Conservation (phyloP, 2,888 invertebrate genomes). For the Endotricha flammealis region DNA sequence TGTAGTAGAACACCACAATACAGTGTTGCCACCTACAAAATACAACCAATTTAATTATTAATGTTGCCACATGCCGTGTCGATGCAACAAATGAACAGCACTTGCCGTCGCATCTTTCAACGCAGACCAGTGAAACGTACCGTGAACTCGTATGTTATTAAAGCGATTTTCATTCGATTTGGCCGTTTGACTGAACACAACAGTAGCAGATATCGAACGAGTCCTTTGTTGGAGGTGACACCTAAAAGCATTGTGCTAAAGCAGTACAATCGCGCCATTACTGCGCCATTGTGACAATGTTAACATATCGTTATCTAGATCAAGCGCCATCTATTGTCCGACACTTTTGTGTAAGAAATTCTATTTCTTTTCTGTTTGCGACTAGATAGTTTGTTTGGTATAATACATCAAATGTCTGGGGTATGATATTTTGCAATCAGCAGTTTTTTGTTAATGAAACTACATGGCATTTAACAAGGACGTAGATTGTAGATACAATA, state of each 20-base stretch:
- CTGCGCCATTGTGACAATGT: conserved; percentile 74
- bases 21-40: too few species aligned
- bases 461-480: too few species aligned
- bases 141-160: conserved; percentile 15
- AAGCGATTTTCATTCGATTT: conserved; percentile 56
- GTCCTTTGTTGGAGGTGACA: conserved; percentile 70
- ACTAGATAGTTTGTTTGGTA: not conserved
- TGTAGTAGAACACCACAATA: too few species aligned
- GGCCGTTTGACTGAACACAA: conserved; percentile 54
- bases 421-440: too few species aligned
- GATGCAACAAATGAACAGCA: too few species aligned
- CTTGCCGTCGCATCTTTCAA: not conserved
- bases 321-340: conserved; percentile 76
- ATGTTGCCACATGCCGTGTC: too few species aligned
- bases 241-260: conserved; percentile 72
- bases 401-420: too few species aligned
- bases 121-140: not conserved
- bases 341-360: conserved; percentile 59
- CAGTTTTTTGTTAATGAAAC: too few species aligned
- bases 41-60: too few species aligned
- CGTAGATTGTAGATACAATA: too few species aligned
- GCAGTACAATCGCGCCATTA: conserved; percentile 74
- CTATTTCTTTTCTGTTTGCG: conserved; percentile 41
- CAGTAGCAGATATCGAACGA: conserved; percentile 22
- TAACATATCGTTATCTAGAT: conserved; percentile 77